Conservation (phyloP, 2,113 vertebrate species). For the Lagenorhynchus albirostris region DNA sequence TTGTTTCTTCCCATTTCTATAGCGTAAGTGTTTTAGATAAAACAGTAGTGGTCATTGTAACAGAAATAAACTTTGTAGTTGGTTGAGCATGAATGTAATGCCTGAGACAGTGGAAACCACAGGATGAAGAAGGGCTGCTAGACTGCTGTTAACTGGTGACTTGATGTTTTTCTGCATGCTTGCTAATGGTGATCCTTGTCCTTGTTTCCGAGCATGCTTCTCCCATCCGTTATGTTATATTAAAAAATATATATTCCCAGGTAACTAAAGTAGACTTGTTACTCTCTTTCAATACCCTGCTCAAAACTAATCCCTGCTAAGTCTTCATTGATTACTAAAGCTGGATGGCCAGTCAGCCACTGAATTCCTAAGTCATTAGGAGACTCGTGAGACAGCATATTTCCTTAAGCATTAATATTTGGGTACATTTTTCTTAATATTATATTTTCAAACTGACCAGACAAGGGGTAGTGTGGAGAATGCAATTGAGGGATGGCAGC, state of each 20-base stretch:
- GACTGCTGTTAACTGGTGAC: not conserved
- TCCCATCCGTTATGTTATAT: not conserved
- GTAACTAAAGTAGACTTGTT: not conserved
- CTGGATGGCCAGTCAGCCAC: not conserved
- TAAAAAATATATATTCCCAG: not conserved
- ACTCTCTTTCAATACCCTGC: not conserved
- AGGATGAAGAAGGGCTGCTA: not conserved
- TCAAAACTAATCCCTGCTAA: not conserved
- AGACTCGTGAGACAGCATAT: constrained; percentile 27
- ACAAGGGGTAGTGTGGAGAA: not conserved
- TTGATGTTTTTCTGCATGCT: not conserved
- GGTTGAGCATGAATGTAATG: not conserved
- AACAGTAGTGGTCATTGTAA: not conserved
- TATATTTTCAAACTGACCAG: constrained; percentile 1
- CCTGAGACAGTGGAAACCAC: not conserved
- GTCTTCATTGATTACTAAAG: constrained; percentile 33
- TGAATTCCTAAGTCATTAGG: constrained; percentile 6
- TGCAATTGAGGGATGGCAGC: not conserved
- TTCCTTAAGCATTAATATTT: constrained; percentile 27
- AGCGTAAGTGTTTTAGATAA: not conserved
- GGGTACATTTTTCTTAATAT: not conserved
- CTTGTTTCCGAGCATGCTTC: not conserved
- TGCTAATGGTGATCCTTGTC: not conserved
- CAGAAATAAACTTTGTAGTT: constrained; percentile 35
- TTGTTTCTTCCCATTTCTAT: not conserved